Conservation (phyloP, 2,888 invertebrate species). For the Limnephilus rhombicus region DNA sequence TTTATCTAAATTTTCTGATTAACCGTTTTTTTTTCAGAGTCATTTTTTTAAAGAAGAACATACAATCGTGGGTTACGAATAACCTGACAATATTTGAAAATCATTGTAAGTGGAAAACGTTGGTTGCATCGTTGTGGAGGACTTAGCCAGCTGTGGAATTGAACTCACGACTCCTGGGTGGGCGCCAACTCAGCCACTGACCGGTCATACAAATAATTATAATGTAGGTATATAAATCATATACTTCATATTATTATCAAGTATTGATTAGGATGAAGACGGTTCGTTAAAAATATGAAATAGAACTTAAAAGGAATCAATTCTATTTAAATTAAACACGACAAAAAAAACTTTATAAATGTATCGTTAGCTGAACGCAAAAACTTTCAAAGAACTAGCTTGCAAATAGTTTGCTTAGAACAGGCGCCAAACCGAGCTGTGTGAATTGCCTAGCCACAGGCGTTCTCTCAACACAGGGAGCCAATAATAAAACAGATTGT, state of each 20-base stretch:
- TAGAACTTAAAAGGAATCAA: too few relatives aligned
- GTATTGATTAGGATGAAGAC: neutral
- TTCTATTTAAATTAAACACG: neutral
- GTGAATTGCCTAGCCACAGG: neutral
- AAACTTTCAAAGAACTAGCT: neutral
- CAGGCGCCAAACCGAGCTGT: neutral
- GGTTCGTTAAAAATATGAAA: neutral
- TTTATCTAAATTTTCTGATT: neutral
- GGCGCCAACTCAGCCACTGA: too few relatives aligned
- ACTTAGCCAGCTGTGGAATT: too few relatives aligned
- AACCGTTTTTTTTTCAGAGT: neutral
- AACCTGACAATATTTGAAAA: too few relatives aligned
- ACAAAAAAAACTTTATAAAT: neutral
- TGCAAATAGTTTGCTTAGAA: slow-evolving; percentile 12
- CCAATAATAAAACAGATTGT: neutral
- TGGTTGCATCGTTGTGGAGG: too few relatives aligned
- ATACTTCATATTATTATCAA: neutral
- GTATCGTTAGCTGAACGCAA: neutral
- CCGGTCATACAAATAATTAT: too few relatives aligned
- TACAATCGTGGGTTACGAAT: too few relatives aligned
- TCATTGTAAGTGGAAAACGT: too few relatives aligned
- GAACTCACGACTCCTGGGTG: too few relatives aligned
- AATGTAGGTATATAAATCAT: too few relatives aligned
- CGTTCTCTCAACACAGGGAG: neutral
- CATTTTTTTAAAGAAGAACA: too few relatives aligned